A percentile compares a stretch with the other conserved stretches of the same genome.
Conservation (phyloP, 1,140 invertebrate species). For the Achatina immaculata region DNA sequence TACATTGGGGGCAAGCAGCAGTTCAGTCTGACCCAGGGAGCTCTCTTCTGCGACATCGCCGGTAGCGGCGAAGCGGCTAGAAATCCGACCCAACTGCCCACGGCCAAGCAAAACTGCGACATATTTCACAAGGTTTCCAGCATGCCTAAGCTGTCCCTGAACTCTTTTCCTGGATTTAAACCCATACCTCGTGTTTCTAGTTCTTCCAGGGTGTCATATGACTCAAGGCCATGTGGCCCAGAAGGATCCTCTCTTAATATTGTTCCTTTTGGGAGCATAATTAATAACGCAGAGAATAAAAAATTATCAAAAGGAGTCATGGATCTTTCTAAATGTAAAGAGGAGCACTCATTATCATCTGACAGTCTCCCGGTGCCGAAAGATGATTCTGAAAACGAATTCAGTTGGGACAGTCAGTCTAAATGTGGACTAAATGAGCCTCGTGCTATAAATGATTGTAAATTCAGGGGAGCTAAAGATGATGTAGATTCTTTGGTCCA, state of each 20-base stretch:
- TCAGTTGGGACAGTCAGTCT: too few species aligned
- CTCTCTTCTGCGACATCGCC: background rate
- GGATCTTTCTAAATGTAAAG: background rate
- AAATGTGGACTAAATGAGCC: too few species aligned
- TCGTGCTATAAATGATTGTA: too few species aligned
- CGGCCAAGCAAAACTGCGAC: background rate
- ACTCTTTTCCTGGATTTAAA: background rate
- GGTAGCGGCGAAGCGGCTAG: background rate
- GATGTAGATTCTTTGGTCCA: background rate
- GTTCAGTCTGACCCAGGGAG: slow-evolving; percentile 30
- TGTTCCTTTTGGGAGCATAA: background rate
- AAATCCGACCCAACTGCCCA: background rate
- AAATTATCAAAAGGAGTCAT: background rate
- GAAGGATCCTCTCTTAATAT: too few species aligned
- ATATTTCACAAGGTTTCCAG: slow-evolving; percentile 21
- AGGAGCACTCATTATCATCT: background rate
- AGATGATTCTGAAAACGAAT: too few species aligned
- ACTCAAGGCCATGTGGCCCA: too few species aligned
- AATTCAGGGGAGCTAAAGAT: background rate
- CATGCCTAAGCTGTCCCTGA: slow-evolving; percentile 14
- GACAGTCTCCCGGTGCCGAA: too few species aligned
- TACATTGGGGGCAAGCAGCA: slow-evolving; percentile 34
- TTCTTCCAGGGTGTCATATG: slow-evolving; percentile 17
- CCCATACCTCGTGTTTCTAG: slow-evolving; percentile 12
- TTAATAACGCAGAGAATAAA: background rate